Percentiles rank a stretch among this genome's conserved stretches.
These are phyloP conservation scores for Drosophila prostipennis DNA, from an alignment of 2,888 invertebrate species.

Conservation along the genomic window DNA sequence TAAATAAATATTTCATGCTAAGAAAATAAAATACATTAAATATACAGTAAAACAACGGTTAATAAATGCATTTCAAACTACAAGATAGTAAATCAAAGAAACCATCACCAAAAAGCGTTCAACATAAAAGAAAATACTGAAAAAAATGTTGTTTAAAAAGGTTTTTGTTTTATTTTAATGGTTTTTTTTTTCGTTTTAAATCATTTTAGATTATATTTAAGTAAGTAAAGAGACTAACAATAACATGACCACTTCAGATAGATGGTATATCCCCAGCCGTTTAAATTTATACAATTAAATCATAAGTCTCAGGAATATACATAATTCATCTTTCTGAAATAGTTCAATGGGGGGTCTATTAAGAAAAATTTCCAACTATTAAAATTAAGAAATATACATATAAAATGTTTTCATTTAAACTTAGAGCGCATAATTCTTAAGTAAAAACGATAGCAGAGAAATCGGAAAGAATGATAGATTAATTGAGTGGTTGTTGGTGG, in stretches of 20 bases:
- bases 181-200: slow-evolving; percentile 52
- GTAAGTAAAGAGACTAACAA: slow-evolving; percentile 57
- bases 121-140: slow-evolving; percentile 50
- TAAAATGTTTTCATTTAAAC: slow-evolving; percentile 34
- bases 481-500: slow-evolving; percentile 13
- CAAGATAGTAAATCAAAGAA: neutral
- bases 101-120: slow-evolving; percentile 29
- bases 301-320: slow-evolving; percentile 27
- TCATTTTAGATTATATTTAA: slow-evolving; percentile 75
- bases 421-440: slow-evolving; percentile 42
- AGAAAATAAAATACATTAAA: neutral
- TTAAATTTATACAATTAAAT: slow-evolving; percentile 33
- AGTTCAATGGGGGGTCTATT: slow-evolving; percentile 23
- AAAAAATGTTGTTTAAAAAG: slow-evolving; percentile 38
- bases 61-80: neutral
- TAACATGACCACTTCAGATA: slow-evolving; percentile 38
- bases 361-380: slow-evolving; percentile 69
- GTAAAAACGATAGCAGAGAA: slow-evolving; percentile 20
- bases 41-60: neutral
- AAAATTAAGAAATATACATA: slow-evolving; percentile 66
- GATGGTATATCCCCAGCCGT: slow-evolving; percentile 34
- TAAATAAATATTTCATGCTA: neutral
- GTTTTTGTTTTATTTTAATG: slow-evolving; percentile 67
- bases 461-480: slow-evolving; percentile 12
- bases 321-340: slow-evolving; percentile 30